Evolutionary conservation across 2,797 vertebrate species (phyloP), one percentile per base, ranked within the genome.

Genomic region (Sebastolobus altivelis): DNA sequence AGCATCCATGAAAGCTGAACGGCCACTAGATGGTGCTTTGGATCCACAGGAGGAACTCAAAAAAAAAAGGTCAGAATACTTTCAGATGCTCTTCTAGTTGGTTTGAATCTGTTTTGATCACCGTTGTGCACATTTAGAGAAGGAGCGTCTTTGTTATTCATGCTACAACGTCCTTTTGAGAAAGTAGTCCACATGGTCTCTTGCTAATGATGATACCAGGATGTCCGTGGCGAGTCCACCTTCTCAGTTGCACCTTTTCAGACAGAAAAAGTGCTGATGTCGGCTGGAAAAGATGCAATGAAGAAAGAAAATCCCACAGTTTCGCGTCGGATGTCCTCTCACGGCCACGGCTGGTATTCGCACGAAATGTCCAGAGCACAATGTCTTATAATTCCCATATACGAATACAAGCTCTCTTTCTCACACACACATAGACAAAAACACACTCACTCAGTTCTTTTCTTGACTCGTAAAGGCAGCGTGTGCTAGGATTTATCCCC

Each of bases 401-500:
- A 84, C 14, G 72, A 83, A 88, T 69, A 83, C 87, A 85, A 82
- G 72, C 83, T 88, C 72, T 83, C 79, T 68, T 80, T 81, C 84
- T 74, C 20, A 74, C 82, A 81, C 87, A 80, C 81, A 77, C 84
- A 87, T 6, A 80, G 18, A 86, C 52, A 82, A 58, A 78, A 72
- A 87, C 65, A 72, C 89, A 90, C 77, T 46, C 77, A 58, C 72
- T 82, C 85, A 69, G 83, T 85, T 80, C 78, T 83, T 83, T 81
- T 71, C 63, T 87, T 69, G 77, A 37, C 58, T 81, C 29, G 52
- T 73, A 43, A 82, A 69, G 27, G 70, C 86, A 90, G 88, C 83
- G 20, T 87, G 87, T 94, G 95, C 95, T 96, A 96, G 75, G 95
- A 96, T 87, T 96, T 96, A 95, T 96, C 95, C 93, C 95, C 96